phyloP scores from a whole-genome alignment of 2,113 vertebrate species.

The Cinclus cinclus region DNA sequence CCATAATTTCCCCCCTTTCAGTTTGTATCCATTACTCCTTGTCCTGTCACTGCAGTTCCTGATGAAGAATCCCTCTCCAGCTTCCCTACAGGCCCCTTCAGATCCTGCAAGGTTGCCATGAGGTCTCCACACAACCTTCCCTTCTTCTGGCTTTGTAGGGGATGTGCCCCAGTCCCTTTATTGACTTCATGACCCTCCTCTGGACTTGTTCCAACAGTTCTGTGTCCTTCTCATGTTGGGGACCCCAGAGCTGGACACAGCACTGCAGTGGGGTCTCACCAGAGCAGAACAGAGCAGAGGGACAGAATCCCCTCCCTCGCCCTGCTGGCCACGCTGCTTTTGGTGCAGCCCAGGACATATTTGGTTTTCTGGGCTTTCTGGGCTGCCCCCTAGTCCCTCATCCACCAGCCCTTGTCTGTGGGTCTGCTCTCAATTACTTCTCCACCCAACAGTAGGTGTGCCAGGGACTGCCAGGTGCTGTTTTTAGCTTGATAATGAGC shows the following conservation, averaged over 20 bases:
- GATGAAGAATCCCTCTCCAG: not conserved
- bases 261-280: not conserved
- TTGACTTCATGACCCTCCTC: not conserved
- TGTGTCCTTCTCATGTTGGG: too few relatives aligned
- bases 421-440: not conserved
- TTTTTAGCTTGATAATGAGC: not conserved
- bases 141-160: not conserved
- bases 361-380: not conserved
- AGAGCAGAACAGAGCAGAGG: not conserved
- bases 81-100: not conserved
- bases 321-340: not conserved
- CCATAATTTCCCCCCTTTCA: not conserved
- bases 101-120: not conserved
- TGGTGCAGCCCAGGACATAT: rapidly evolving
- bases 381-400: not conserved
- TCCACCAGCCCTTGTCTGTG: not conserved
- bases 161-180: rapidly evolving
- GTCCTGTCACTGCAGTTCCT: not conserved
- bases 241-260: not conserved
- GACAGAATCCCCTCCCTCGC: rapidly evolving
- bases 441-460: not conserved
- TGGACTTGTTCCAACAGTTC: not conserved
- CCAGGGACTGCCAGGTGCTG: not conserved
- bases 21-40: not conserved
- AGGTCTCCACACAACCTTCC: not conserved